Base-by-base conservation (phyloP, 2,113 vertebrate genomes). In the Romanogobio albipinnatus region DNA sequence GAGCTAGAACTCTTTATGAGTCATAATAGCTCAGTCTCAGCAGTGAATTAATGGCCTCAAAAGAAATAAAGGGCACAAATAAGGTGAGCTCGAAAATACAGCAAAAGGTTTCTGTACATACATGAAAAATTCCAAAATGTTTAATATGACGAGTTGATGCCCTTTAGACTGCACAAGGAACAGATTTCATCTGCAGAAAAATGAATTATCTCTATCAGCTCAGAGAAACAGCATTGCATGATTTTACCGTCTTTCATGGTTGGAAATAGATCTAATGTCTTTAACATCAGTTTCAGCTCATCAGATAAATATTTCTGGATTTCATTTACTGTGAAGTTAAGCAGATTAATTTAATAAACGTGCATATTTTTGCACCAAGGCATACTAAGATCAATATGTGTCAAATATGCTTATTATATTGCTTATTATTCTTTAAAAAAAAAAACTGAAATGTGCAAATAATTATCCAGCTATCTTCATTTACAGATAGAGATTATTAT, bases 241-340 rank as follows among this genome's bases (percentile, higher is more conserved):
- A 82, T 89, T 92, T 93, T 81, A 91, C 88, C 88, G 89, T 91
- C 89, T 92, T 90, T 90, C 86, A 90, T 87, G 87, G 90, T 78
- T 33, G 88, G 83, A 86, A 88, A 87, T 87, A 88, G 71, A 86
- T 62, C 83, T 83, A 62, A 56, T 87, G 87, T 91, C 78, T 82
- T 90, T 10, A 29, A 68, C 13, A 36, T 45, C 33, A 56, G 29
- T 51, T 71, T 76, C 68, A 70, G 66, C 83, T 76, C 47, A 51
- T 45, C 81, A 24, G 51, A 70, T 22, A 68, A 79, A 62, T 3
- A 49, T 8, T 24, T 80, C 33, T 70, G 33, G 78, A 82, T 85
- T 78, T 82, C 45, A 81, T 53, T 81, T 36, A 68, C 29, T 81
- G 45, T 14, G 17, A 81, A 53, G 62, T 51, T 51, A 64, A 33